A percentile compares a stretch with the other conserved stretches of the same genome.
Evolutionary conservation across 2,113 vertebrate genomes (phyloP).

Genomic region (Beaufortia kweichowensis): DNA sequence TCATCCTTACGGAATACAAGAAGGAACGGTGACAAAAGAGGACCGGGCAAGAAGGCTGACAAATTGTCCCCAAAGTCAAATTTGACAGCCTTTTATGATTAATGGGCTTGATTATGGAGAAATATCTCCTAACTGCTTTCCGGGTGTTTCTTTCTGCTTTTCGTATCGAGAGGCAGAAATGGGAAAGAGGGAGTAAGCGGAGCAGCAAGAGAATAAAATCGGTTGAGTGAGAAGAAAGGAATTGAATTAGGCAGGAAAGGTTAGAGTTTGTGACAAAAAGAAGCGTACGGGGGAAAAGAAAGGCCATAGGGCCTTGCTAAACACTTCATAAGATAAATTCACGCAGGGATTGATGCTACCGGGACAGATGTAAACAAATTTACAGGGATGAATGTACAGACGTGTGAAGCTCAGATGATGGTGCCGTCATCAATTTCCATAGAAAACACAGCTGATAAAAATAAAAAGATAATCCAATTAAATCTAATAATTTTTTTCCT

Average conservation of each 20-base stretch:
- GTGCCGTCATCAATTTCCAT: too few species aligned
- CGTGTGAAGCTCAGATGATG: too few species aligned
- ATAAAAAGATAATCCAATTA: too few species aligned
- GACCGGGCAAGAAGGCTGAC: constrained; percentile 72
- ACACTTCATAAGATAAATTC: constrained; percentile 43
- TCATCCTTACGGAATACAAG: constrained; percentile 79
- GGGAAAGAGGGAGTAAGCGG: constrained; percentile 45
- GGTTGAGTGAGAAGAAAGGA: constrained; percentile 36
- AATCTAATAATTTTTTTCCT: constrained; percentile 19
- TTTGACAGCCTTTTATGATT: constrained; percentile 84
- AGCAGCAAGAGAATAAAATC: constrained; percentile 47
- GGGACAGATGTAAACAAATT: constrained; percentile 30
- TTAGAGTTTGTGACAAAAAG: constrained; percentile 46
- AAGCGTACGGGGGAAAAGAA: constrained; percentile 50
- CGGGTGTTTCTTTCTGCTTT: constrained; percentile 64
- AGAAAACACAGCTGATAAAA: too few species aligned
- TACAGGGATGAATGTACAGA: constrained; percentile 12
- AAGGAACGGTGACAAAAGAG: constrained; percentile 69
- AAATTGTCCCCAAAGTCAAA: constrained; percentile 85
- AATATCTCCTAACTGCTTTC: constrained; percentile 73
- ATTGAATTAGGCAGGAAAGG: constrained; percentile 69
- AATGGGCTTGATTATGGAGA: constrained; percentile 80
- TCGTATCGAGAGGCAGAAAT: constrained; percentile 37
- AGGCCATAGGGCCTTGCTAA: constrained; percentile 56
- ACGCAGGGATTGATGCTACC: constrained; percentile 10